Evolutionary conservation across 2,888 invertebrate species (phyloP).

Genomic region (Ischnus inquisitorius): DNA sequence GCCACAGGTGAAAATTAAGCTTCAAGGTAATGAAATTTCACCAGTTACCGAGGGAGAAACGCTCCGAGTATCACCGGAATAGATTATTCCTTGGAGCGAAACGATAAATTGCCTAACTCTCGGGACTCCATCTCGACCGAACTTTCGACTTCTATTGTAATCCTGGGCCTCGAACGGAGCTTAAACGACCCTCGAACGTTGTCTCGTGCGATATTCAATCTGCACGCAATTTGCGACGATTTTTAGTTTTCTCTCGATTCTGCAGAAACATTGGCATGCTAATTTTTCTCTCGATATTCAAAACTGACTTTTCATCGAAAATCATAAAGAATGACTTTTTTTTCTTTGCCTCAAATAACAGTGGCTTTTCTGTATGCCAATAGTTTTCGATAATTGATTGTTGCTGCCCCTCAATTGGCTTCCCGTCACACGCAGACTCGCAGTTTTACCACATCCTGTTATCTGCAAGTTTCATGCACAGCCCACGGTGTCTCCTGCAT

Average conservation of each 20-base stretch:
- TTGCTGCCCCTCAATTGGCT: conserved; percentile 40
- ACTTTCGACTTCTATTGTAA: not conserved
- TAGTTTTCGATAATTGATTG: conserved; percentile 53
- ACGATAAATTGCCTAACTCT: conserved; percentile 2
- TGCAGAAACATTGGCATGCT: too few species aligned
- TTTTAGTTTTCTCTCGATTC: too few species aligned
- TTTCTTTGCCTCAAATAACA: too few species aligned
- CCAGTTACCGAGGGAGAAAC: not conserved
- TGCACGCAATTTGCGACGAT: too few species aligned
- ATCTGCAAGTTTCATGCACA: not conserved
- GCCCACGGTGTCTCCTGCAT: not conserved
- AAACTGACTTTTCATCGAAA: too few species aligned
- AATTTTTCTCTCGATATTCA: too few species aligned
- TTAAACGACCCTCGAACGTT: too few species aligned
- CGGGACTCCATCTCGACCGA: not conserved
- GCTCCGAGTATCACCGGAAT: not conserved
- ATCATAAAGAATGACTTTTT: too few species aligned
- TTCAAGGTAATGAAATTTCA: conserved; percentile 58
- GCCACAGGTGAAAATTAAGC: conserved; percentile 51
- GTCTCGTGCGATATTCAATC: too few species aligned
- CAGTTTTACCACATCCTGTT: conserved; percentile 6
- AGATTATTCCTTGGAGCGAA: not conserved
- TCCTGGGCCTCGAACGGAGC: too few species aligned
- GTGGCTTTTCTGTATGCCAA: conserved; percentile 35
- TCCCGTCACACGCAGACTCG: not conserved